phyloP scores from a whole-genome alignment of 2,797 vertebrate genomes.

The Chelon auratus region DNA sequence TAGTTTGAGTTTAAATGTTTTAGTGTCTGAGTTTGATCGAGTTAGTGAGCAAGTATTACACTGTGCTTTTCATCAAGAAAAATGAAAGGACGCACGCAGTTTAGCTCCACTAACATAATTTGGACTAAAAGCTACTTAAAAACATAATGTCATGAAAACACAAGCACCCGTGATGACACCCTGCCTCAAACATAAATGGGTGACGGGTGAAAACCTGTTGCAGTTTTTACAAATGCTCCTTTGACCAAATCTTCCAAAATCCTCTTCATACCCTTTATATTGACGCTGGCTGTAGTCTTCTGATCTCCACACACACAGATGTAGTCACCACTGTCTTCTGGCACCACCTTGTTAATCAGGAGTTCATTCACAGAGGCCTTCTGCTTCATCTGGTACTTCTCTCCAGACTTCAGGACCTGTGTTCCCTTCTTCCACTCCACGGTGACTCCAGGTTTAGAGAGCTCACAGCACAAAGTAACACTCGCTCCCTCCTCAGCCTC shows the following conservation, averaged over 20 bases:
- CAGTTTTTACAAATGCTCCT: conserved; percentile 71
- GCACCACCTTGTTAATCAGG: conserved; percentile 68
- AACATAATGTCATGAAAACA: too few relatives aligned
- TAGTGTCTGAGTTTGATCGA: too few relatives aligned
- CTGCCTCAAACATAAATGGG: conserved; percentile 66
- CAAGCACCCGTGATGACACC: conserved; percentile 14
- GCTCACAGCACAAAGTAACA: conserved; percentile 70
- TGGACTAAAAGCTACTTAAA: too few relatives aligned
- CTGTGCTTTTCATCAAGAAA: too few relatives aligned
- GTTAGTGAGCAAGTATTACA: too few relatives aligned
- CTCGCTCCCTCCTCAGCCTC: conserved; percentile 73
- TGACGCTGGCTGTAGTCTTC: conserved; percentile 76
- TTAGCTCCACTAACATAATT: too few relatives aligned
- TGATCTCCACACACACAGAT: conserved; percentile 83
- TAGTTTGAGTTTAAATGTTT: too few relatives aligned
- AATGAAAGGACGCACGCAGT: too few relatives aligned
- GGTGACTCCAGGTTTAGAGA: conserved; percentile 55
- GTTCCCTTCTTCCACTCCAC: conserved; percentile 87
- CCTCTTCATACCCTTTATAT: conserved; percentile 41
- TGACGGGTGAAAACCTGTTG: conserved; percentile 64
- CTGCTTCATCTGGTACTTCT: conserved; percentile 83
- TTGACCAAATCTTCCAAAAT: conserved; percentile 45
- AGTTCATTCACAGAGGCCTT: conserved; percentile 79
- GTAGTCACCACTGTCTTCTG: conserved; percentile 84
- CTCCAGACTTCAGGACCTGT: conserved; percentile 75